Conservation (phyloP, 2,888 invertebrate species). For the Linhomoeus sp. region DNA sequence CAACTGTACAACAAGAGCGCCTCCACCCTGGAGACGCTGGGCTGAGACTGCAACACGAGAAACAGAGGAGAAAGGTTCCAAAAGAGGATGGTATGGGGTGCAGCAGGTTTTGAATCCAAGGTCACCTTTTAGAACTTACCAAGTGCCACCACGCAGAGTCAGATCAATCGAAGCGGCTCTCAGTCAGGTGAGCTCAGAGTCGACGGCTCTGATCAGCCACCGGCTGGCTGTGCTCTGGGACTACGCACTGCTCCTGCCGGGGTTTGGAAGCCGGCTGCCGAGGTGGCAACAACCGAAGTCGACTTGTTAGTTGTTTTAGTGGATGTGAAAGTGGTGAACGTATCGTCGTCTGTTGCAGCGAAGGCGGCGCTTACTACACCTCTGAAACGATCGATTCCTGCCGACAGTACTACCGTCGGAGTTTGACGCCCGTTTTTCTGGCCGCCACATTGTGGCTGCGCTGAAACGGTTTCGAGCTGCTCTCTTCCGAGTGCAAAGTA, state of each 20-base stretch:
- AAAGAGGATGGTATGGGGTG: too few relatives aligned
- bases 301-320: too few relatives aligned
- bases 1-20: constrained; percentile 74
- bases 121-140: too few relatives aligned
- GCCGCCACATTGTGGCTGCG: constrained; percentile 71
- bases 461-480: constrained; percentile 42
- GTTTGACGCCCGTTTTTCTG: constrained; percentile 86
- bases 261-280: constrained; percentile 79
- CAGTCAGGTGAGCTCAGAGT: constrained; percentile 75
- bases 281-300: too few relatives aligned
- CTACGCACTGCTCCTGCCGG: constrained; percentile 52
- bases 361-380: constrained; percentile 92
- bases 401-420: constrained; percentile 68
- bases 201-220: constrained; percentile 68
- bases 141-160: background rate
- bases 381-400: constrained; percentile 76
- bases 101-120: too few relatives aligned
- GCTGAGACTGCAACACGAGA: too few relatives aligned
- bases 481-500: background rate
- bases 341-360: too few relatives aligned
- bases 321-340: too few relatives aligned
- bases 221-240: constrained; percentile 88
- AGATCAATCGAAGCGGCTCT: constrained; percentile 41
- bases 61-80: too few relatives aligned
- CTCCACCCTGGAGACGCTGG: constrained; percentile 81